Evolutionary conservation across 2,888 invertebrate species (phyloP).

Genomic region (Drosophila nigricruria): DNA sequence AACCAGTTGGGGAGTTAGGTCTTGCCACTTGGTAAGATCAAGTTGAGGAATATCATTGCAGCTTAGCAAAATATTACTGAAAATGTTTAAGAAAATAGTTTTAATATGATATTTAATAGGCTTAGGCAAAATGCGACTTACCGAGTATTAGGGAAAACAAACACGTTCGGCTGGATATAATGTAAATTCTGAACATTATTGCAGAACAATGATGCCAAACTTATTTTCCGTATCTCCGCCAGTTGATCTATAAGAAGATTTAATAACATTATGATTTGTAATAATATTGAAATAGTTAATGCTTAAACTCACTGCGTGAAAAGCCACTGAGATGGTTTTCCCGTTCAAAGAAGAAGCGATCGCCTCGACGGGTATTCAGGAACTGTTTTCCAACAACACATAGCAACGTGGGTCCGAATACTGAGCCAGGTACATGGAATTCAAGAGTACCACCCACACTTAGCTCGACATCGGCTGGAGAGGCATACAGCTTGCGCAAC

Average conservation of each 20-base stretch:
- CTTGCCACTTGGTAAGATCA: slow-evolving; percentile 77
- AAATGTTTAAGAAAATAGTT: not conserved
- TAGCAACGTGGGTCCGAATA: slow-evolving; percentile 90
- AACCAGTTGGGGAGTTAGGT: slow-evolving; percentile 55
- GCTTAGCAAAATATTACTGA: slow-evolving; percentile 67
- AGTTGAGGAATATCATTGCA: slow-evolving; percentile 73
- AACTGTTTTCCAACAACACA: slow-evolving; percentile 91
- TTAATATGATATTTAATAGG: not conserved
- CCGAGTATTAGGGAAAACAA: slow-evolving; percentile 72
- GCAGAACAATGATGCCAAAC: slow-evolving; percentile 91
- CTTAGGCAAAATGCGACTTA: slow-evolving; percentile 35
- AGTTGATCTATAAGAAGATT: slow-evolving; percentile 87
- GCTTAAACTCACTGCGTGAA: slow-evolving; percentile 85
- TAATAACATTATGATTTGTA: not conserved
- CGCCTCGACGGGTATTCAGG: slow-evolving; percentile 88
- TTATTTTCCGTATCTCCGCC: slow-evolving; percentile 90
- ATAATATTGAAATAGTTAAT: not conserved
- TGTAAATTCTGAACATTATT: slow-evolving; percentile 89
- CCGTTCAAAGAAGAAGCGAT: slow-evolving; percentile 90
- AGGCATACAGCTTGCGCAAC: slow-evolving; percentile 87
- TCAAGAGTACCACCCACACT: slow-evolving; percentile 90
- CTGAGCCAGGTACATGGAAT: slow-evolving; percentile 87
- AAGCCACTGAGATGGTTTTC: slow-evolving; percentile 86
- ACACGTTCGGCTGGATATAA: slow-evolving; percentile 87
- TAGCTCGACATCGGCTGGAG: slow-evolving; percentile 90